phyloP scores from a whole-genome alignment of 2,797 vertebrate species.

The Percopsis omiscomaycus region DNA sequence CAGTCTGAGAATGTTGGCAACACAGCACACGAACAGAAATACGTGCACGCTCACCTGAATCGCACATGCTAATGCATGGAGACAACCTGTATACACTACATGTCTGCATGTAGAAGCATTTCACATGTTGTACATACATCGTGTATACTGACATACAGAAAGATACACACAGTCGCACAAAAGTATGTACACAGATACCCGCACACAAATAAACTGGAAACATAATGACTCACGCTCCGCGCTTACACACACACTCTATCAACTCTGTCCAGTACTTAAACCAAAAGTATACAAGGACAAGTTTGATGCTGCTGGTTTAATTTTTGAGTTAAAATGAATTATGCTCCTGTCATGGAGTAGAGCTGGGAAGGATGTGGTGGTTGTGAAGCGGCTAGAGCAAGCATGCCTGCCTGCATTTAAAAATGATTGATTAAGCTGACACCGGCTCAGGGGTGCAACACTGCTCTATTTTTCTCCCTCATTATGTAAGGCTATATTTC shows the following conservation, averaged over 20 bases:
- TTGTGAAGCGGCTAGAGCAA: conserved; percentile 73
- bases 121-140: too few relatives aligned
- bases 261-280: conserved; percentile 56
- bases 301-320: conserved; percentile 71
- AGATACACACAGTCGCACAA: neutral
- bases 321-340: conserved; percentile 84
- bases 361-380: conserved; percentile 74
- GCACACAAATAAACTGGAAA: neutral
- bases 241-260: conserved; percentile 11
- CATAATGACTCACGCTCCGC: neutral
- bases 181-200: neutral
- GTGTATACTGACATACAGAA: neutral
- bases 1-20: conserved; percentile 6
- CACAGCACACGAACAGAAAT: neutral
- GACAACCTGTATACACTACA: too few relatives aligned
- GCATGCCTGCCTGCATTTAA: conserved; percentile 80
- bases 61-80: neutral
- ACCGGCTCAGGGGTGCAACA: conserved; percentile 79
- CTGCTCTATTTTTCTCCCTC: conserved; percentile 77
- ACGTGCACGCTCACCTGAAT: neutral
- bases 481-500: conserved; percentile 85
- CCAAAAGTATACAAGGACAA: conserved; percentile 73
- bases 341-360: conserved; percentile 74
- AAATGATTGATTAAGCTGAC: conserved; percentile 89
- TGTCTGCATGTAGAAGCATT: too few relatives aligned